Evolutionary conservation across 92 coral and sea anemone genomes (phyloP), one percentile per base, ranked within the genome.

Genomic region (Blastomussa wellsi): DNA sequence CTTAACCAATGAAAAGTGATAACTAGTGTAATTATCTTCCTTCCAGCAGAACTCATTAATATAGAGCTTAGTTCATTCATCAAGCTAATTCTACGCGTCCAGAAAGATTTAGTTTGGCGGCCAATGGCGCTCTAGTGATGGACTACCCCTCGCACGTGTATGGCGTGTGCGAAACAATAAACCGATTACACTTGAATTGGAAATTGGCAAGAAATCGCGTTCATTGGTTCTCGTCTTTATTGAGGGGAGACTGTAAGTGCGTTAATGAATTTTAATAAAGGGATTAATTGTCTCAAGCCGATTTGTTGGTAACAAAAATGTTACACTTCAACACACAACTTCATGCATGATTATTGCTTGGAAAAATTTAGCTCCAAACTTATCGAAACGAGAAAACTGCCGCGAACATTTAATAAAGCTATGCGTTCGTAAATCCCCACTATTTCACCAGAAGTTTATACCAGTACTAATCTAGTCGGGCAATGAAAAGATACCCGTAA

Each of bases 241-340:
- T 90, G 91, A 86, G 79, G 92, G 90, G 89, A 79, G 88, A 91
- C 89, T 87, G 90, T 86, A 94, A 92, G 94, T 87, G 97, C 80
- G 89, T 84, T 94, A 94, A 94, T 94, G 94, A 92, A 92, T 92
- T 90, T 90, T 93, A 92, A 94, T 94, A 86, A 89, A 89, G 89
- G 88, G 79, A 92, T 88, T 90, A 90, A 94, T 94, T 88, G 92
- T 88, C 86, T 64, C 80, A 79, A 88, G 82, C 86, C 89, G 93
- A 88, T 92, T 90, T 92, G 95, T 90, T 91, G 94, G 86, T 79
- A 85, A 87, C 71, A 88, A 92, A 88, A 94, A 83, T 88, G 95
- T 91, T 89, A 88, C 95, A 94, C 98, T 90, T 92, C 89, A 76
- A 73, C 83, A 76, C 80, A 89, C 90, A 84, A 78, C 86, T 93